A percentile compares a stretch with the other conserved stretches of the same genome.
phyloP scores from a whole-genome alignment of 2,113 vertebrate species.

The Melospiza melodia region DNA sequence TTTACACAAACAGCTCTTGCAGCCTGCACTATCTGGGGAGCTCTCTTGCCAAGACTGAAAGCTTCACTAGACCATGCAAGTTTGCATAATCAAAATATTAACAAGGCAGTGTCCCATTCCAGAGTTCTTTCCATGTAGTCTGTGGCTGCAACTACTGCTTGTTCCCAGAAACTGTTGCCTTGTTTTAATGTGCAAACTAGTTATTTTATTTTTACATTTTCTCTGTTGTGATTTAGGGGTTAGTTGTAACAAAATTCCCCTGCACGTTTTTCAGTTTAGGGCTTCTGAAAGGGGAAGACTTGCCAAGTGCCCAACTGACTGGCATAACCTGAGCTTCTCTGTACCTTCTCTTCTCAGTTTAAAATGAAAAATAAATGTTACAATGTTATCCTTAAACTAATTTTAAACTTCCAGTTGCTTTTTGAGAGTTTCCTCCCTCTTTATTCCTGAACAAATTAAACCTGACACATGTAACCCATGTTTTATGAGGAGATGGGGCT shows the following conservation, averaged over 20 bases:
- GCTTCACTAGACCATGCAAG: constrained; percentile 12
- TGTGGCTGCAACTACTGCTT: constrained; percentile 6
- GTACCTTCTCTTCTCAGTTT: background rate
- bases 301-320: background rate
- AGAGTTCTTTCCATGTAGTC: constrained; percentile 1
- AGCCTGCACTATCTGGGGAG: background rate
- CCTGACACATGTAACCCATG: background rate
- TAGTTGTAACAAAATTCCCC: background rate
- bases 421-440: background rate
- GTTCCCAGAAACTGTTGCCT: constrained; percentile 10
- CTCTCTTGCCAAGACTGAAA: constrained; percentile 18
- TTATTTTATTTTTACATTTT: constrained; percentile 19
- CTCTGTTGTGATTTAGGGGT: constrained; percentile 3
- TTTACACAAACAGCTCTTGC: background rate
- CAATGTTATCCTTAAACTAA: background rate
- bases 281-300: background rate
- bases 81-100: constrained; percentile 52
- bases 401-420: background rate
- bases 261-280: background rate
- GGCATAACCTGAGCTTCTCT: background rate
- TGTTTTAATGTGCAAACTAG: constrained; percentile 27
- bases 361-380: background rate
- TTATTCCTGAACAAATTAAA: background rate
- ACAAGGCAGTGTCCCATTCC: background rate
- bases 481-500: background rate